Percentiles rank a stretch among this genome's conserved stretches.
Conservation (phyloP, 2,113 vertebrate species). For the Physeter macrocephalus region DNA sequence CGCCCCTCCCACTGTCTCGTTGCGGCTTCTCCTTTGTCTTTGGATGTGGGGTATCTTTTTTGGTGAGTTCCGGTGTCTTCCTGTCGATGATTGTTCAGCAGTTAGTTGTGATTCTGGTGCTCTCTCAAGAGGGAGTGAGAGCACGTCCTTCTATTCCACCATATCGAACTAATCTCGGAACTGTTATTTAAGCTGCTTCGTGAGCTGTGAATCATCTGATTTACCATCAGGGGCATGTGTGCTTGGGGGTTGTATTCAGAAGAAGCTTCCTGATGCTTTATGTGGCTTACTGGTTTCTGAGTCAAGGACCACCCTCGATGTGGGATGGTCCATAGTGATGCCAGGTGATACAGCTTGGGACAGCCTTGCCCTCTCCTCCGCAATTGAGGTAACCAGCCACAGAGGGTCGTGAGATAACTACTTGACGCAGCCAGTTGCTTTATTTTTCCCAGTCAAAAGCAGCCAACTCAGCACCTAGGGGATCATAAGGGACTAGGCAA, state of each 20-base stretch:
- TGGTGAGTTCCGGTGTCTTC: no score
- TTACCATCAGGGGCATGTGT: neutral
- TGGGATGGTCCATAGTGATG: neutral
- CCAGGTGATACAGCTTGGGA: neutral
- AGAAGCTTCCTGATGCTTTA: neutral
- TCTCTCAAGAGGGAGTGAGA: no score
- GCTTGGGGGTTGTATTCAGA: neutral
- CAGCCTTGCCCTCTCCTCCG: neutral
- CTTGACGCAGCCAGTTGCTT: neutral
- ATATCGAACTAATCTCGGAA: neutral
- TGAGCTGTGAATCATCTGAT: neutral
- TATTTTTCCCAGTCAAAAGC: neutral
- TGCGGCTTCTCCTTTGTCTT: no score
- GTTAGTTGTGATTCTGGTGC: no score
- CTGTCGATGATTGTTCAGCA: no score
- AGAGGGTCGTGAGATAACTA: neutral
- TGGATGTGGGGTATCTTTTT: no score
- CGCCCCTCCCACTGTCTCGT: no score
- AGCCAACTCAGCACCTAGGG: neutral
- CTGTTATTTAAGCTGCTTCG: neutral
- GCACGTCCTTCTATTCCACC: no score
- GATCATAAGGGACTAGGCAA: neutral
- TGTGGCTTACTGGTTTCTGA: neutral
- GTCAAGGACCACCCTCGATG: fast-evolving
- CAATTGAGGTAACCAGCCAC: fast-evolving